Evolutionary conservation across 2,797 vertebrate genomes (phyloP).

Genomic region (Dermochelys coriacea): DNA sequence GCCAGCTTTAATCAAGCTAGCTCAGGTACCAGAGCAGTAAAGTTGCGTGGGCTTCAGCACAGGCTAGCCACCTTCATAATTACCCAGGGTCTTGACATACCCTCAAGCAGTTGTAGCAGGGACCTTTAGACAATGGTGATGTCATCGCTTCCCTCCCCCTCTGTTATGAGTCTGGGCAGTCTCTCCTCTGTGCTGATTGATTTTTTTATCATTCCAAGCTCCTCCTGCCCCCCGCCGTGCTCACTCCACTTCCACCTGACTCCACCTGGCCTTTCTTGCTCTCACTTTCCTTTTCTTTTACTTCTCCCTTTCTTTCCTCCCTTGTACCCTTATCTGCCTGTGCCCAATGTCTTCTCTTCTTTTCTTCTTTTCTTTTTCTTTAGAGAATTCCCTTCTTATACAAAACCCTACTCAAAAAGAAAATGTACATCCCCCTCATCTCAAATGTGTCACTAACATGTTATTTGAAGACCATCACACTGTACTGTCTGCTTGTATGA

Average conservation of each 20-base stretch:
- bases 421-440: not conserved
- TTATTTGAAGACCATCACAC: accelerated
- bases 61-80: not conserved
- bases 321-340: not conserved
- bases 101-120: not conserved
- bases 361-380: not conserved
- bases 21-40: not conserved
- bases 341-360: not conserved
- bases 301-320: not conserved
- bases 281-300: not conserved
- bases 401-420: not conserved
- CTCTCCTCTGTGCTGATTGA: too few species aligned
- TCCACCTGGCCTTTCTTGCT: constrained; percentile 23
- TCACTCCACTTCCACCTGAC: not conserved
- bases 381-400: not conserved
- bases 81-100: not conserved
- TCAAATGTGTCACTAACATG: not conserved
- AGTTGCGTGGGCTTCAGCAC: not conserved
- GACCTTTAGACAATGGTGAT: not conserved
- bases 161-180: not conserved
- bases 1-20: not conserved
- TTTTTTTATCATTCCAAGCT: too few species aligned
- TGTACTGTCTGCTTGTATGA: not conserved
- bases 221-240: not conserved
- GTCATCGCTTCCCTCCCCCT: not conserved